Percentiles rank a stretch among this genome's conserved stretches.
Conservation (phyloP, 2,113 vertebrate genomes). For the Bufo bufo region DNA sequence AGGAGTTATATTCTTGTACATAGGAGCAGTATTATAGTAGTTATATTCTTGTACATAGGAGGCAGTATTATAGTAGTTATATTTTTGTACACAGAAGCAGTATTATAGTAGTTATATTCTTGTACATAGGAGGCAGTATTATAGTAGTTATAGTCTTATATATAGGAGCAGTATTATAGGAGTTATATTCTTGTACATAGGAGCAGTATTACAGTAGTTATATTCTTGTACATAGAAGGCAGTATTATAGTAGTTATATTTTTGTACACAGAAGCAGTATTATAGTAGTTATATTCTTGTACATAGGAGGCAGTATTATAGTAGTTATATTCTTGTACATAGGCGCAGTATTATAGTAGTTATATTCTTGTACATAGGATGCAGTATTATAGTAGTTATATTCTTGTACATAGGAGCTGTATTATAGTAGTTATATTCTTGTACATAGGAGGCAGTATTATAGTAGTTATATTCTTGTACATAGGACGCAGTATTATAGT, state of each 20-base stretch:
- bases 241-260: too few species aligned
- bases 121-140: slow-evolving; percentile 8
- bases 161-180: background rate
- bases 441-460: too few species aligned
- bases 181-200: too few species aligned
- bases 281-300: too few species aligned
- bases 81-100: background rate
- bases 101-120: slow-evolving; percentile 3
- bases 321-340: too few species aligned
- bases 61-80: background rate
- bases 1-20: background rate
- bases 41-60: background rate
- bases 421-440: too few species aligned
- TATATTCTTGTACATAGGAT: background rate
- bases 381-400: background rate
- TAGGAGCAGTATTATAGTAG: slow-evolving; percentile 1
- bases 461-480: background rate
- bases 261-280: too few species aligned
- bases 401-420: background rate
- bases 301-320: too few species aligned
- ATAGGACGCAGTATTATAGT: background rate
- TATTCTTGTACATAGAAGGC: too few species aligned
- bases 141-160: slow-evolving; percentile 12
- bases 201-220: too few species aligned
- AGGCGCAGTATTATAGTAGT: too few species aligned